A percentile compares a stretch with the other conserved stretches of the same genome.
Conservation (phyloP, 1,140 invertebrate species). For the Muscidifurax raptorellus region DNA sequence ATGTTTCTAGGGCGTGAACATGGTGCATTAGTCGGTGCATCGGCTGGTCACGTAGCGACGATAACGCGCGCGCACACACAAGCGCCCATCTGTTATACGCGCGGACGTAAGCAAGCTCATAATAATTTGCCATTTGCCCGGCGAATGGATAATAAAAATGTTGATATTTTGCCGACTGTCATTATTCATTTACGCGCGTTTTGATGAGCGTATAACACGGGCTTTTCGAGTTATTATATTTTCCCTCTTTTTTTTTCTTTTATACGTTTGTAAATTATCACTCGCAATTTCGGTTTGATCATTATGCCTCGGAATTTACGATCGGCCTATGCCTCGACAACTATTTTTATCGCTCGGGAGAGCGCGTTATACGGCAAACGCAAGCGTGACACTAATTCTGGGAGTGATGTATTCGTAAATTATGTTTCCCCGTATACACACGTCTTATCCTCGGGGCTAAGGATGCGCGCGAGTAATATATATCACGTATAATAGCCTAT, state of each 20-base stretch:
- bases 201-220: too few species aligned
- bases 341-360: neutral
- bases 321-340: neutral
- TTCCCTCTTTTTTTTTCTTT: too few species aligned
- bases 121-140: neutral
- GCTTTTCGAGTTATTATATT: too few species aligned
- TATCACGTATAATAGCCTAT: neutral
- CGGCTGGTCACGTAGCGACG: neutral
- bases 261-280: too few species aligned
- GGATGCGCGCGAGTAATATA: neutral
- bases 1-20: neutral
- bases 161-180: neutral
- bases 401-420: neutral
- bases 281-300: too few species aligned
- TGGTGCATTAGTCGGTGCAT: neutral
- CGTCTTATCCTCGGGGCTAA: neutral
- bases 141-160: neutral
- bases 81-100: too few species aligned
- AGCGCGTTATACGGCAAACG: neutral
- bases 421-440: neutral
- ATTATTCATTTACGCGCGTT: neutral
- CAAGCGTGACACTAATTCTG: too few species aligned
- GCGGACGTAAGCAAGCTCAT: neutral
- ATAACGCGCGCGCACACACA: neutral
- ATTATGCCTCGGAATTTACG: neutral